Evolutionary conservation across 2,113 vertebrate genomes (phyloP), one percentile per base, ranked within the genome.

Genomic region (Spheniscus mendiculus): DNA sequence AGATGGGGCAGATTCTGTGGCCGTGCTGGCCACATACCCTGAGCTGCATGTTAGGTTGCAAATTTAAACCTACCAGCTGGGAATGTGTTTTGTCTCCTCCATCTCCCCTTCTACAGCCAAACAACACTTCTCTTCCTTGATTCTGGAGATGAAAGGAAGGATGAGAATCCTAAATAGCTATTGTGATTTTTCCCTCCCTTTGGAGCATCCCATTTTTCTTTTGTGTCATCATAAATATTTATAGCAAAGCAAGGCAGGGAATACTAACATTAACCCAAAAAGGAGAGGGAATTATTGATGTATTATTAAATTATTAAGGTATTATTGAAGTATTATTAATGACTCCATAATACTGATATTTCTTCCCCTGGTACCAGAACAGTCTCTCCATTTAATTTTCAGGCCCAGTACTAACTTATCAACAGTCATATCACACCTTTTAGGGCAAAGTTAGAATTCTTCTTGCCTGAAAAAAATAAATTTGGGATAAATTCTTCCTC

Each of bases 191-290:
- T 85, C 40, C 47, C 26, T 93, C 74, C 55, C 66, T 84, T 87
- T 91, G 89, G 91, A 96, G n/a, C 20, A 69, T 84, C 56, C 65
- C 23, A 34, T 86, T 96, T 95, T 92, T 94, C 77, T 95, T 94
- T 93, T 83, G 70, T 91, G 78, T 93, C 67, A 96, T 88, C 89
- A 94, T 95, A 93, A 96, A 96, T 93, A 95, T 93, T 97, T 93
- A 95, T 91, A 87, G 72, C 26, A 67, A 93, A 87, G 83, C 59
- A 83, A 90, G 63, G n/a, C 62, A 86, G 50, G 50, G 87, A 94
- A 96, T 91, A 77, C 62, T 88, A 94, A 96, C 74, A 38, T 70
- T 91, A 93, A 77, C 59, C 49, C 50, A 83, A 84, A 92, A 85
- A 93, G 58, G 70, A 95, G 89, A 70, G 93, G 62, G 62, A 88